Base-by-base conservation (phyloP, 2,113 vertebrate genomes). In the Callipepla californica region DNA sequence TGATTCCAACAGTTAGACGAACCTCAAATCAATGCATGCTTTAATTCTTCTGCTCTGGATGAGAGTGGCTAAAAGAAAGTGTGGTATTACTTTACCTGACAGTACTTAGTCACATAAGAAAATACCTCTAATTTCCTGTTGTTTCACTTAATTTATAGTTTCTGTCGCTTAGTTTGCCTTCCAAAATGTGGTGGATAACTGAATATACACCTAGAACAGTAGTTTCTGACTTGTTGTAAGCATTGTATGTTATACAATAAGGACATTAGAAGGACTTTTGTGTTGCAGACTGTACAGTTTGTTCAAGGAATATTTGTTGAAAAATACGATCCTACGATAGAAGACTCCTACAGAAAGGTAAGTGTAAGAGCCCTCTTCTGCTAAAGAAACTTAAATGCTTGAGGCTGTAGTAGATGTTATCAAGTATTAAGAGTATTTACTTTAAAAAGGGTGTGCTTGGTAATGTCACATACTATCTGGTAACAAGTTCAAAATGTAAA, bases 261-360 rank as follows among this genome's bases (percentile, higher is more conserved):
- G 58, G 67, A 28, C 44, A 85, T 94, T 73, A 87, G 30, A 34
- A 68, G 32, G 85, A 69, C 32, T 80, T 93, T 66, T 97, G 57
- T 97, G 59, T 98, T 97, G 65, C 96, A 98, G 98, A 98, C 98
- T 94, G 98, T 98, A 97, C 98, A 98, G 76, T 98, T 98, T 97
- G 98, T 98, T 97, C 98, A 98, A 98, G 98, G 98, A 97, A 98
- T 98, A 98, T 98, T 98, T 98, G 98, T 98, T 96, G 98, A 98
- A 97, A 98, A 98, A 94, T 98, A 98, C 95, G 98, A 98, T 95
- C 98, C 98, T 90, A 98, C 98, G 94, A 98, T 98, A 98, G 98
- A 98, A 97, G 98, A 98, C 91, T 98, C 98, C 78, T 98, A 98
- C 90, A 98, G 98, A 97, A 98, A 98, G 98, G 98, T 98, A 97